Base-by-base conservation (phyloP, 1,140 invertebrate genomes). In the Drosophila miranda region DNA sequence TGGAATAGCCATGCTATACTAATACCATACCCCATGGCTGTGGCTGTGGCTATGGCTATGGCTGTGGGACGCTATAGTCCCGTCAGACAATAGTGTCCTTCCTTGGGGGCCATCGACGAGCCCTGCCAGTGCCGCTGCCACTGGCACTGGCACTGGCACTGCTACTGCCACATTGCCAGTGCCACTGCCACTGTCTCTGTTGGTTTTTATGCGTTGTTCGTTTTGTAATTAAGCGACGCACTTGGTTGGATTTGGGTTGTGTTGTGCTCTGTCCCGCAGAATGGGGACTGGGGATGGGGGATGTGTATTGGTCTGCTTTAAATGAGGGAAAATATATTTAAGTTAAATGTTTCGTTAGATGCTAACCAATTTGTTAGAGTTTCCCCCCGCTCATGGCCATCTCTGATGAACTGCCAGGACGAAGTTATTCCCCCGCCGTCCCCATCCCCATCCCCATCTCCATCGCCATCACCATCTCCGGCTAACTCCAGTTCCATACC, bases 181-280 rank as follows among this genome's bases (percentile, higher is more conserved):
- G 30, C 7, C 30, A 34, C 28, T 30, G 28, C 28, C 30, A 11
- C 34, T 38, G 70, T 67, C 54, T 75, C 72, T 74, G 61, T 77
- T 59, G 82, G 78, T 87, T 87, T 87, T 87, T 87, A 87, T 87
- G 82, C 75, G 82, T 82, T 87, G 82, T 87, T 88, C 84, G 84
- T 88, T 88, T 88, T 88, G 84, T 88, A 88, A 88, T 88, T 88
- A 88, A 88, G 82, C 79, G 79, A 84, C 81, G 82, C 81, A 84
- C 82, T 84, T 86, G 81, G 64, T 50, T 86, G 74, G 74, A 69
- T 78, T 82, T 66, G 59, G 70, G 30, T 61, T 56, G 34, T 50
- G 70, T 34, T 34, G 3, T 34, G 30, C 30, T 11, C 30, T 11
- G 61, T 60, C 46, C 26, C 55, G 34, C 8, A 2, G 28, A 13